A percentile compares a stretch with the other conserved stretches of the same genome.
Evolutionary conservation across 2,888 invertebrate genomes (phyloP).

Genomic region (Schizaphis graminum): DNA sequence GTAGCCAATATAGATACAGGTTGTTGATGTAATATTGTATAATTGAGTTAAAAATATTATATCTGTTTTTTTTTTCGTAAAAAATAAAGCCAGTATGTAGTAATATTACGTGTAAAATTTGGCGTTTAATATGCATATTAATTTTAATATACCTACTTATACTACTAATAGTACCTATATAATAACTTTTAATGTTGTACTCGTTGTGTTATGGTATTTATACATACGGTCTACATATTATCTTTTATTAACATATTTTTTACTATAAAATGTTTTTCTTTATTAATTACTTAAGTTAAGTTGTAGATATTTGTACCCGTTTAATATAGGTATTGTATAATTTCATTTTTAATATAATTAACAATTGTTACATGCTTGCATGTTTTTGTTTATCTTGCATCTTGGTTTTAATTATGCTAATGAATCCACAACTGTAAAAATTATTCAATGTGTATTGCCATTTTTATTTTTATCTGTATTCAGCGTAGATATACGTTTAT

Average conservation of each 20-base stretch:
- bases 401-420: slow-evolving; percentile 49
- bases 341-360: neutral
- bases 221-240: neutral
- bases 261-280: neutral
- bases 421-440: neutral
- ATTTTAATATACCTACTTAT: no score
- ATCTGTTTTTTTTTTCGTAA: no score
- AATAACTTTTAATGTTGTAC: neutral
- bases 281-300: slow-evolving; percentile 5
- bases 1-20: no score
- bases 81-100: no score
- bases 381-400: slow-evolving; percentile 25
- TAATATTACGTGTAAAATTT: no score
- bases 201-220: neutral
- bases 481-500: neutral
- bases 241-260: neutral
- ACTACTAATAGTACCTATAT: no score
- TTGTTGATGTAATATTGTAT: no score
- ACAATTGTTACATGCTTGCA: neutral
- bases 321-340: neutral
- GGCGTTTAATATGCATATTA: no score
- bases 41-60: no score
- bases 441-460: neutral
- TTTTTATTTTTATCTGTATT: neutral
- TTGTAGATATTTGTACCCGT: neutral